Evolutionary conservation across 2,888 invertebrate genomes (phyloP).

Genomic region (Diarsia dahlii): DNA sequence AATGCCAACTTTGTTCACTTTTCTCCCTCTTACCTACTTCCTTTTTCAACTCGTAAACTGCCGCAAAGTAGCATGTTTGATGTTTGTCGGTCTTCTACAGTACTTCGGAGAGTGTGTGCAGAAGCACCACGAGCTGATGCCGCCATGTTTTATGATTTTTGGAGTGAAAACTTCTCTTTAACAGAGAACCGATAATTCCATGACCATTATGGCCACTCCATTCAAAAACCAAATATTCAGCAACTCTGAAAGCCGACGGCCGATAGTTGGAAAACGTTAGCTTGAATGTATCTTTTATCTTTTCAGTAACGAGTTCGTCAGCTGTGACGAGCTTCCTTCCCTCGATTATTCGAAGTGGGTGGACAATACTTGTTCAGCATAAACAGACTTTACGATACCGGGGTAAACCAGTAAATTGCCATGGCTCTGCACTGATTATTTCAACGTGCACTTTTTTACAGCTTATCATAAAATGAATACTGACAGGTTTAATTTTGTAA

Average conservation of each 20-base stretch:
- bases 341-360: slow-evolving; percentile 70
- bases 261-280: background rate
- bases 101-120: too few species aligned
- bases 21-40: too few species aligned
- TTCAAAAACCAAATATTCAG: too few species aligned
- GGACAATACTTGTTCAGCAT: slow-evolving; percentile 53
- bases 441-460: background rate
- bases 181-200: too few species aligned
- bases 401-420: background rate
- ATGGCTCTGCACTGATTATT: background rate
- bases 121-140: too few species aligned
- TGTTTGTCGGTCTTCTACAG: too few species aligned
- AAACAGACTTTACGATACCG: background rate
- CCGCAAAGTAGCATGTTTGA: too few species aligned
- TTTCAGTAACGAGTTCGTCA: slow-evolving; percentile 72
- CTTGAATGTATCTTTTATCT: slow-evolving; percentile 14
- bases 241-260: background rate
- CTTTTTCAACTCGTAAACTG: too few species aligned
- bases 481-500: background rate
- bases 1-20: background rate
- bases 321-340: slow-evolving; percentile 67
- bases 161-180: too few species aligned
- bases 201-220: too few species aligned
- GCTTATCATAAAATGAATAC: background rate
- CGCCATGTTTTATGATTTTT: too few species aligned